Evolutionary conservation across 37 sponge, comb jelly and placozoan genomes (phyloP).

Genomic region (Oscarella lobularis): DNA sequence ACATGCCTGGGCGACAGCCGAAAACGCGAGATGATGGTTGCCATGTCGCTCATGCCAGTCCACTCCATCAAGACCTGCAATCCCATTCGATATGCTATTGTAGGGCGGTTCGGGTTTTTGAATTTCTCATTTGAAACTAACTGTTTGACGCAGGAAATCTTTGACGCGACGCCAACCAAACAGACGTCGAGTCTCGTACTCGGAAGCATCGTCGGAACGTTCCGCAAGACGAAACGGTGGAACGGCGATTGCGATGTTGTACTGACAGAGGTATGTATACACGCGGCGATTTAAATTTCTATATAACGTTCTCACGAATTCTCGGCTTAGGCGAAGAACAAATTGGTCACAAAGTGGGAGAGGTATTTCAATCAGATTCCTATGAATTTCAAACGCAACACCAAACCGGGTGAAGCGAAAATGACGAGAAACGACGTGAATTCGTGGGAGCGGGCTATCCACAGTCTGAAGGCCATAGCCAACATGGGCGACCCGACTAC

Average conservation of each 20-base stretch:
- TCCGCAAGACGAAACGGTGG: no score
- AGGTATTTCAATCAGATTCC: background rate
- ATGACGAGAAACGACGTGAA: background rate
- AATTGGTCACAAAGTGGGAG: no score
- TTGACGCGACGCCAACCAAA: no score
- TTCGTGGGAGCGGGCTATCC: background rate
- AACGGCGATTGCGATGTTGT: no score
- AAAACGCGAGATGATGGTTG: background rate
- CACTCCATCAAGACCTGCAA: background rate
- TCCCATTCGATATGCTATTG: background rate
- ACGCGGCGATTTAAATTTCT: no score
- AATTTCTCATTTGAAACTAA: no score
- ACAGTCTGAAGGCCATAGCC: background rate
- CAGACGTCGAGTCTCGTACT: background rate
- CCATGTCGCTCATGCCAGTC: background rate
- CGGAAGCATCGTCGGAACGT: background rate
- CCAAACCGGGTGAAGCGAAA: no score
- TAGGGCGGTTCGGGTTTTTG: background rate
- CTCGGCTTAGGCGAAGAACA: no score
- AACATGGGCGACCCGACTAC: background rate
- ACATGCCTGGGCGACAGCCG: background rate
- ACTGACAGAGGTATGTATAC: no score
- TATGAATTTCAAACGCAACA: background rate
- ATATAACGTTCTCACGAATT: no score
- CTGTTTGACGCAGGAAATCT: no score